Evolutionary conservation across 2,113 vertebrate genomes (phyloP), one percentile per base, ranked within the genome.

Genomic region (Chinchilla lanigera): DNA sequence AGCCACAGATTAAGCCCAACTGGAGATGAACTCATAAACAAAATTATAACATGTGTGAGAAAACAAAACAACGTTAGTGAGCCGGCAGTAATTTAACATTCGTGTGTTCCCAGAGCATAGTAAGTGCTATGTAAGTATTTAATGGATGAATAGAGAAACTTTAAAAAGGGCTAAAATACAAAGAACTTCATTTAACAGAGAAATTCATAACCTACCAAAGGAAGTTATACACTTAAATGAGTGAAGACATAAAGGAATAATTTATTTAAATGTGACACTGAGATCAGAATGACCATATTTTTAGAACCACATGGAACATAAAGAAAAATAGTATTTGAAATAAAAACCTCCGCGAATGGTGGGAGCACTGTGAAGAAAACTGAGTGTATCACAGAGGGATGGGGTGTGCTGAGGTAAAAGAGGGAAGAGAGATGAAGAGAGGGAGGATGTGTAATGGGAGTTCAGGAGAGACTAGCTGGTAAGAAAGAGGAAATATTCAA

Each of bases 201-300:
- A 94, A 92, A 95, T 89, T 92, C 5, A 88, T 80, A 77, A 75
- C 50, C 20, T 58, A 30, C 41, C 80, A 60, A 80, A 87, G 58
- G 61, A 69, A 84, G 33, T 0, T 69, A 69, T 63, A 58, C 11
- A 58, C 11, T 82, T 89, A 93, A 92, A 86, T 65, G 83, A 80
- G 52, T 90, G 83, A 86, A 95, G 56, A 77, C 24, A 80, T 41
- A 82, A 94, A 95, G 5, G 26, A 50, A 82, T 73, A 20, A 24
- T 71, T 88, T 89, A 28, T 6, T n/a, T n/a, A 60, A 80, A 73
- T 14, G 33, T 75, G 24, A 83, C 24, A 50, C 8, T 89, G 58
- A 69, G 44, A 80, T n/a, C 50, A 58, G 47, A 90, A 71, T 5
- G 52, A 13, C 9, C 7, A 86, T 75, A 16, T 41, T 80, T 85